These are phyloP conservation scores for Daptonema setosum DNA, from an alignment of 2,888 invertebrate genomes.

Conservation along the genomic window DNA sequence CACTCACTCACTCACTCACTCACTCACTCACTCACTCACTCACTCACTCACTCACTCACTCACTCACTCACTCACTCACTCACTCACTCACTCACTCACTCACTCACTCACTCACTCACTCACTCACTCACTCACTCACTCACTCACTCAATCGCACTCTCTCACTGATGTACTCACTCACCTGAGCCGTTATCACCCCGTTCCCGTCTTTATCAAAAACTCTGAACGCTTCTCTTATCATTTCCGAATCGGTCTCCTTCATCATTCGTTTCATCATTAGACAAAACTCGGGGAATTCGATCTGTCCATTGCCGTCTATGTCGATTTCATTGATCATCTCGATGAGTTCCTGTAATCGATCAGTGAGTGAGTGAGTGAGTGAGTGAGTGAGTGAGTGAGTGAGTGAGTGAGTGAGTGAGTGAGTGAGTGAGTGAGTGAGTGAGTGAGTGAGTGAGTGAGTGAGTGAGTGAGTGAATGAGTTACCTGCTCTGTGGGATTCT, in stretches of 20 bases:
- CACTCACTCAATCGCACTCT: no score
- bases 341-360: conserved; percentile 2
- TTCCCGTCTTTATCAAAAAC: conserved; percentile 9
- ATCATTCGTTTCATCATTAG: conserved; percentile 9
- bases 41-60: no score
- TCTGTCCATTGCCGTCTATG: conserved; percentile 9
- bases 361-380: background rate
- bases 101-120: no score
- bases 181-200: conserved; percentile 8
- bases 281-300: conserved; percentile 8
- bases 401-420: background rate
- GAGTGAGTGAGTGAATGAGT: no score
- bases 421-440: background rate
- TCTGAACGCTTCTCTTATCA: conserved; percentile 9
- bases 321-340: conserved; percentile 8
- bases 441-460: no score
- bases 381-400: background rate
- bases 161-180: no score
- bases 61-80: no score
- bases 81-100: no score
- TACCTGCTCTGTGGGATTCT: conserved; percentile 4
- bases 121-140: no score
- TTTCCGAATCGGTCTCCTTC: conserved; percentile 9
- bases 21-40: no score
- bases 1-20: no score